Percentiles rank a stretch among this genome's conserved stretches.
Conservation (phyloP, 2,113 vertebrate genomes). For the Rhipidura dahli region DNA sequence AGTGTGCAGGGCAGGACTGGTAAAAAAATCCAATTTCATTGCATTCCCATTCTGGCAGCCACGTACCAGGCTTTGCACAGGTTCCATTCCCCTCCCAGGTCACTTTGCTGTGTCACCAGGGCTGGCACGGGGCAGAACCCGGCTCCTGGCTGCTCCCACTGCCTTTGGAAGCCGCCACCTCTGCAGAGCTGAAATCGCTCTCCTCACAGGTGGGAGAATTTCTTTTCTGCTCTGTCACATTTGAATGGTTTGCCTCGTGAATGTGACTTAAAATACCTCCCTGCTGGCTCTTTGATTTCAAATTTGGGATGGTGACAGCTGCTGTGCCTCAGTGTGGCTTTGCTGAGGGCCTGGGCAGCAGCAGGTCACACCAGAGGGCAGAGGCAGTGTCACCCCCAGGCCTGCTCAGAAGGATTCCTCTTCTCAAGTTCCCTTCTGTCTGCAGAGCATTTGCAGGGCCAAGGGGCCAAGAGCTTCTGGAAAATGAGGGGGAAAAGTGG, state of each 20-base stretch:
- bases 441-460: not conserved
- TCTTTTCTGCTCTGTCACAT: not conserved
- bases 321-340: accelerated
- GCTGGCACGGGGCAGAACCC: not conserved
- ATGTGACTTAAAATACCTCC: not conserved
- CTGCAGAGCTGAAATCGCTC: accelerated
- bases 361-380: not conserved
- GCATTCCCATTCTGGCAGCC: not conserved
- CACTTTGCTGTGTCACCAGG: accelerated
- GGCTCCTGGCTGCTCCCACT: not conserved
- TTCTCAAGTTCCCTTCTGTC: not conserved
- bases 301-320: accelerated
- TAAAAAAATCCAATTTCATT: accelerated
- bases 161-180: not conserved
- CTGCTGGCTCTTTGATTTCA: accelerated
- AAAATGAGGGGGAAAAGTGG: not conserved
- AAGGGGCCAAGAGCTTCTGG: not conserved
- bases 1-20: accelerated
- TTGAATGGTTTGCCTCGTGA: accelerated
- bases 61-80: accelerated
- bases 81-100: accelerated
- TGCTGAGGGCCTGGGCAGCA: not conserved
- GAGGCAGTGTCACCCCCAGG: accelerated
- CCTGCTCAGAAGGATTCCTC: accelerated
- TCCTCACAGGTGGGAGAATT: not conserved